These are phyloP conservation scores for Ophioninae sp. DNA, from an alignment of 2,888 invertebrate genomes.

Conservation along the genomic window DNA sequence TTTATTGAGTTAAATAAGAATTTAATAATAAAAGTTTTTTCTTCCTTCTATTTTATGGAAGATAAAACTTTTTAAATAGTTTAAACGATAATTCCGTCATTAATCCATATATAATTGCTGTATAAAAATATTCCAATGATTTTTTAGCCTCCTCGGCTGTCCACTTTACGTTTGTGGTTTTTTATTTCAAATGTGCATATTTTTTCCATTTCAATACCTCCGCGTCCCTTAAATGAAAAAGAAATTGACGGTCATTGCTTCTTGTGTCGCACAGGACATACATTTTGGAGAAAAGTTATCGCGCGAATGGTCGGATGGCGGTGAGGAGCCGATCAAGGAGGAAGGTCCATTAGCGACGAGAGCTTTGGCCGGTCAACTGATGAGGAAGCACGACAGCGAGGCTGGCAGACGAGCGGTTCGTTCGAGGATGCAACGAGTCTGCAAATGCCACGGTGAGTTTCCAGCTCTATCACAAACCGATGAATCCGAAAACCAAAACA, in stretches of 20 bases:
- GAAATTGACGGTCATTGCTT: neutral
- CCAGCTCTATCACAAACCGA: neutral
- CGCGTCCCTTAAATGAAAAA: no score
- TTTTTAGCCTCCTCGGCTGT: no score
- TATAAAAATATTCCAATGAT: no score
- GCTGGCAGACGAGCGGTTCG: conserved; percentile 92
- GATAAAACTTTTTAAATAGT: no score
- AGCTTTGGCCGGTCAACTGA: conserved; percentile 82
- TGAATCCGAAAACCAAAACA: neutral
- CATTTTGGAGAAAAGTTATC: conserved; percentile 93
- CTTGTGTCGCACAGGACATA: conserved; percentile 84
- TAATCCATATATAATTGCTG: no score
- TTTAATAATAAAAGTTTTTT: no score
- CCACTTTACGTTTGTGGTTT: no score
- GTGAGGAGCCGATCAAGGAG: conserved; percentile 88
- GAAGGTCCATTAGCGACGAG: conserved; percentile 82
- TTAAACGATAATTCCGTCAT: no score
- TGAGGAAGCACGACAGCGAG: conserved; percentile 96
- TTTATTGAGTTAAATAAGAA: no score
- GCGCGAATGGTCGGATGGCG: conserved; percentile 92
- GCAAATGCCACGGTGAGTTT: conserved; percentile 92
- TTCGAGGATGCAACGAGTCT: conserved; percentile 91
- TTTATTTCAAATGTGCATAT: no score
- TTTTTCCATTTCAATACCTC: neutral
- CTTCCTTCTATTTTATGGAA: no score